A percentile compares a stretch with the other conserved stretches of the same genome.
These are phyloP conservation scores for Trichechus manatus DNA, from an alignment of 2,113 vertebrate genomes.

Conservation along the genomic window DNA sequence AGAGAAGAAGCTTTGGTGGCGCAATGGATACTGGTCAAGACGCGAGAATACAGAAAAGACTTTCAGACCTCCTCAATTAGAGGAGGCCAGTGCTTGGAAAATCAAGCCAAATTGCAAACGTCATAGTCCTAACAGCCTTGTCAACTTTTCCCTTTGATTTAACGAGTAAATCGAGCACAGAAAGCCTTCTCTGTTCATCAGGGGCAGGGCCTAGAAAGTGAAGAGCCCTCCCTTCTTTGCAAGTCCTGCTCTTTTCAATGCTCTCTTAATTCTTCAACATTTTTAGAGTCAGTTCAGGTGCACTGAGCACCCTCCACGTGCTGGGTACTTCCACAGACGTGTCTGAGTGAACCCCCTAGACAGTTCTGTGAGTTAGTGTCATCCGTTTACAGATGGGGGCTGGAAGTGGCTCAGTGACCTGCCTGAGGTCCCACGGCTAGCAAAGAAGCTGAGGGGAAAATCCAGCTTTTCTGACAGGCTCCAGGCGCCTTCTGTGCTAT, in stretches of 20 bases:
- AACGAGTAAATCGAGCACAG: rapidly evolving
- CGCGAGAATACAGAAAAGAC: neutral
- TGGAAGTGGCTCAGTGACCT: neutral
- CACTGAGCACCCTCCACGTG: rapidly evolving
- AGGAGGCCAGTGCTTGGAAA: neutral
- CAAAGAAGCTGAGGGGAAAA: neutral
- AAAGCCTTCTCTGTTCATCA: rapidly evolving
- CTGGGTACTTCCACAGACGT: neutral
- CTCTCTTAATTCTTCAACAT: neutral
- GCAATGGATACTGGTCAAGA: neutral
- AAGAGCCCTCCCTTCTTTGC: neutral
- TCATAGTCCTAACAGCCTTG: rapidly evolving
- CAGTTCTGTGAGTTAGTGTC: rapidly evolving
- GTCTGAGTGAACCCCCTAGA: neutral
- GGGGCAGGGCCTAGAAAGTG: neutral
- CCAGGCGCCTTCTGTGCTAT: rapidly evolving
- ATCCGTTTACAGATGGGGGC: neutral
- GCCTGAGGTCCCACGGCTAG: neutral
- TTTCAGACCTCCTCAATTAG: neutral
- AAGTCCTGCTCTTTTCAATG: neutral
- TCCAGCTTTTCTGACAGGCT: neutral
- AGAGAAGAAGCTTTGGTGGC: neutral
- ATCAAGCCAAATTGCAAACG: rapidly evolving
- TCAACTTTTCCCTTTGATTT: neutral
- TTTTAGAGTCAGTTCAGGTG: neutral